phyloP scores from a whole-genome alignment of 2,797 vertebrate genomes.

The Silurus aristotelis region DNA sequence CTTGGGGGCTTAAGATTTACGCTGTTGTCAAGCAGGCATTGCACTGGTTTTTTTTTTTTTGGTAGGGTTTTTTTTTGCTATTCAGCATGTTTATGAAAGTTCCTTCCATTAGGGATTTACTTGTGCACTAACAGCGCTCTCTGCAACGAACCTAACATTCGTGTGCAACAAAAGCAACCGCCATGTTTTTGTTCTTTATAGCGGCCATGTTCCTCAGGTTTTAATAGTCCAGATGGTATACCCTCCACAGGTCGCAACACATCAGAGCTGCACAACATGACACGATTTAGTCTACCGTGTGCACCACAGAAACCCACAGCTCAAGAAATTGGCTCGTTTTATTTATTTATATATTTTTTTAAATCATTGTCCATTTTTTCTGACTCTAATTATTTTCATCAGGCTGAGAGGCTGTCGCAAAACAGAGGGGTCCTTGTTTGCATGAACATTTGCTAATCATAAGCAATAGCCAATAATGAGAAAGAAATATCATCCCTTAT shows the following conservation, averaged over 20 bases:
- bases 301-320: constrained; percentile 44
- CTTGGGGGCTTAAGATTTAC: constrained; percentile 70
- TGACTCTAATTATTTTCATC: constrained; percentile 45
- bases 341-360: background rate
- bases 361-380: constrained; percentile 1
- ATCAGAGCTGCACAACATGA: constrained; percentile 48
- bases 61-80: constrained; percentile 37
- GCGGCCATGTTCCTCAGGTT: constrained; percentile 42
- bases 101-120: constrained; percentile 71
- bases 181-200: constrained; percentile 32
- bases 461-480: constrained; percentile 34
- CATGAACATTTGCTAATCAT: constrained; percentile 44
- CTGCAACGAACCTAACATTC: constrained; percentile 24
- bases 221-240: constrained; percentile 56
- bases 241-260: constrained; percentile 53
- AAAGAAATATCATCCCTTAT: constrained; percentile 40
- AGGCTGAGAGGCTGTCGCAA: constrained; percentile 28
- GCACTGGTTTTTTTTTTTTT: constrained; percentile 64
- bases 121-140: constrained; percentile 66
- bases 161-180: constrained; percentile 46
- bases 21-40: constrained; percentile 69
- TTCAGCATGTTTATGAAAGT: constrained; percentile 75
- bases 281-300: constrained; percentile 49
- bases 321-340: constrained; percentile 33
- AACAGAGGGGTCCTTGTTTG: constrained; percentile 29